Evolutionary conservation across 37 sponge, comb jelly and placozoan species (phyloP).

Genomic region (Hexactinellida sp.): DNA sequence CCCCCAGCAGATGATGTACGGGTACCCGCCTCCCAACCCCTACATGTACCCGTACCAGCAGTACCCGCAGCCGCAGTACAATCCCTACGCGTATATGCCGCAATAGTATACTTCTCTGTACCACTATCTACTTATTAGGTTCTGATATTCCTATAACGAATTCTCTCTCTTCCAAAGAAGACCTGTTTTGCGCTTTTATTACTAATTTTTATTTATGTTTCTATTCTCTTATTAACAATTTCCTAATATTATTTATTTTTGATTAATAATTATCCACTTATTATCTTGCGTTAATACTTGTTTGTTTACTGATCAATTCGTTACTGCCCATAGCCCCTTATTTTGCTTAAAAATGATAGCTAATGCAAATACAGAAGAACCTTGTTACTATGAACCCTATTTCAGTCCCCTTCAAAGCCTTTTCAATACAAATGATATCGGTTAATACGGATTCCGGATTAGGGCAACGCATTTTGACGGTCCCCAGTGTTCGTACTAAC

Average conservation of each 20-base stretch:
- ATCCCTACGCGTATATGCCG: not conserved
- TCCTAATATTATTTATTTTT: not conserved
- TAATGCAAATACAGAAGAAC: too few relatives aligned
- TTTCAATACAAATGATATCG: too few relatives aligned
- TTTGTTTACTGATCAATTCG: too few relatives aligned
- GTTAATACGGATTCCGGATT: too few relatives aligned
- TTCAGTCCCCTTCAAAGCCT: too few relatives aligned
- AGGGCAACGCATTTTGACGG: too few relatives aligned
- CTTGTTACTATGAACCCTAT: too few relatives aligned
- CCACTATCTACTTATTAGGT: not conserved
- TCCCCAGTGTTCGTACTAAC: too few relatives aligned
- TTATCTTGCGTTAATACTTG: too few relatives aligned
- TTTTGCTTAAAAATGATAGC: too few relatives aligned
- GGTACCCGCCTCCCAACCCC: not conserved
- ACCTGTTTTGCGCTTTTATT: not conserved
- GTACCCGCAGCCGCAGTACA: not conserved
- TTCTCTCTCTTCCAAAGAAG: not conserved
- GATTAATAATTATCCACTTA: too few relatives aligned
- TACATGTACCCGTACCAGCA: not conserved
- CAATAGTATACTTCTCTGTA: not conserved
- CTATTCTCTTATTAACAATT: not conserved
- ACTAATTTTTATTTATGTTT: not conserved
- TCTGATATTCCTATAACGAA: not conserved
- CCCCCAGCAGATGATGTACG: not conserved
- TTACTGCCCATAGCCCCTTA: too few relatives aligned